Evolutionary conservation across 2,797 vertebrate genomes (phyloP).

Genomic region (Leucoraja ocellata): DNA sequence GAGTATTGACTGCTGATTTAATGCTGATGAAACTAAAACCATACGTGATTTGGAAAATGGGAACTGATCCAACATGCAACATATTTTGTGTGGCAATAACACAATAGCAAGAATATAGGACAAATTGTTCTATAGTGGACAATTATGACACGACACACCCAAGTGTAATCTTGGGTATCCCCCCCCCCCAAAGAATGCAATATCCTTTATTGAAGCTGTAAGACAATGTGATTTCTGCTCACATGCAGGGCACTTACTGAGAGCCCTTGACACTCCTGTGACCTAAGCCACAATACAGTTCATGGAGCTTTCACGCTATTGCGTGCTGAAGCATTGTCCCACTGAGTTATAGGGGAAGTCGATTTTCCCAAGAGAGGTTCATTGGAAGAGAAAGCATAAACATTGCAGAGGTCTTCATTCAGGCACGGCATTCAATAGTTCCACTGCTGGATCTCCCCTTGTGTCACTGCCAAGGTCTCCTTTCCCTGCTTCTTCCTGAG

Average conservation of each 20-base stretch:
- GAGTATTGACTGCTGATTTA: background rate
- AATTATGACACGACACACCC: no score
- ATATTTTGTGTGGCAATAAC: background rate
- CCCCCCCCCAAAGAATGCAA: background rate
- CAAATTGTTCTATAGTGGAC: no score
- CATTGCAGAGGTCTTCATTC: background rate
- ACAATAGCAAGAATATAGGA: no score
- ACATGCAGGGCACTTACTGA: background rate
- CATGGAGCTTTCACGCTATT: background rate
- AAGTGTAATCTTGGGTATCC: no score
- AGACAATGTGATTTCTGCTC: background rate
- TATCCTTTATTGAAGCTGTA: background rate
- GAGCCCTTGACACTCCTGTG: background rate
- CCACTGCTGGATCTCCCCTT: background rate
- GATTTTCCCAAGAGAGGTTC: background rate
- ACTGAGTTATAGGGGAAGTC: no score
- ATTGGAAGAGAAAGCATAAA: background rate
- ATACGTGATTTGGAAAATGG: background rate
- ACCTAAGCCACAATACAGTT: background rate
- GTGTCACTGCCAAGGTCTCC: background rate
- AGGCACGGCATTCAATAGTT: background rate
- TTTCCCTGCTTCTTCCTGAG: background rate
- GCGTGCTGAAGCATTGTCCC: background rate
- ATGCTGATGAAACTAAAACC: background rate
- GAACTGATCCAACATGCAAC: background rate